Evolutionary conservation across 2,888 invertebrate species (phyloP), one percentile per base, ranked within the genome.

Genomic region (Bombylius major): DNA sequence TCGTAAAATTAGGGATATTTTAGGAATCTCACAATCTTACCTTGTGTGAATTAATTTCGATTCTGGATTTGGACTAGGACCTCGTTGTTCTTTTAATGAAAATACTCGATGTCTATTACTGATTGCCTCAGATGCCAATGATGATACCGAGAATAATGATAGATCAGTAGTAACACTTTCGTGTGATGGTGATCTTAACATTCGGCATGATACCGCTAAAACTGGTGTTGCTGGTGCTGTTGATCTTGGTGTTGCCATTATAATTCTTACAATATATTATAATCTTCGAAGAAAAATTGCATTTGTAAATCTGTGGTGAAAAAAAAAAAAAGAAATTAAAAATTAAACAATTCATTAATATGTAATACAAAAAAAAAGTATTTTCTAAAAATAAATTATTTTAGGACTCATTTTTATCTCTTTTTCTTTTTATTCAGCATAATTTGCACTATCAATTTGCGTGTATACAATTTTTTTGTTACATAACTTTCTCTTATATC

Each of bases 121-220:
- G 57, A 77, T 73, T 13, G 71, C 70, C 56, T 81, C 79, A 14
- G 80, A 79, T 8, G 80, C 80, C 59, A 82, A 81, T 1, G 85
- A 85, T 4, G 85, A 85, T 23, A 86, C 81, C 57, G 88, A 87
- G 74, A 89, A 86, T 57, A 89, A 75, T 1, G 88, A 89, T 54
- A 89, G 75, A 71, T 89, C 89, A 0, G 89, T 89, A 13, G 87
- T 87, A 64, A 89, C 87, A 23, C 87, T 87, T 74, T 90, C 89
- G 73, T 87, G 88, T 23, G 87, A 88, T 6, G 89, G 89, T 3
- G 89, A 89, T 53, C 89, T 79, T 59, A 83, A 70, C 75, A 84
- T 82, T 58, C 85, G 81, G 66, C 82, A 81, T 62, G 78, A 69
- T 51, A 78, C 78, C 62, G 75, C 76, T 60, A 78, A 56, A 54